Base-by-base conservation (phyloP, 2,888 invertebrate species). In the Sipha maydis region DNA sequence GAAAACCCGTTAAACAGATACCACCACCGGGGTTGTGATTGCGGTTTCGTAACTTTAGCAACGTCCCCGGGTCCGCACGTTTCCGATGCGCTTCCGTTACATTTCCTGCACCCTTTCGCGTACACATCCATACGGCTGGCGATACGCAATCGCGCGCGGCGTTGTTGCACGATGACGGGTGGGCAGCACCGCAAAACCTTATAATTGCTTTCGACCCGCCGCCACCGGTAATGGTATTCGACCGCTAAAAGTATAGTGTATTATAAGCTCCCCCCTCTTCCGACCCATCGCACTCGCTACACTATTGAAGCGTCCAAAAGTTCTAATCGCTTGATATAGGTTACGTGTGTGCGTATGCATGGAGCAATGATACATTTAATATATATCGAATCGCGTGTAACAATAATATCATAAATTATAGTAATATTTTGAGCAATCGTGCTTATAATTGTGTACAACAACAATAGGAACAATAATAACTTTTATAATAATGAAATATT, bases 31-130 rank as follows among this genome's bases (percentile, higher is more conserved):
- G 31, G 25, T 71, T 38, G 75, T 76, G 41, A 67, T 76, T 41
- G 76, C 67, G 76, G 84, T 76, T 61, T 61, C 84, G 84, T 76
- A 76, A 76, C 84, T 84, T 61, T 76, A 31, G 76, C 61, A 21
- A 84, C 21, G 38, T 38, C 61, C 76, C 75, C 14, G 25, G 21
- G 31, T 34, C 9, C 71, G 80, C 28, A 17, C 41, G 69, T 82
- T 73, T 54, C 73, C 54, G 56, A 83, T 28, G 61, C 76, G 61
- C 34, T 67, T 84, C 61, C 76, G 61, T 76, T 67, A 31, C 9
- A 28, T 17, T 80, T 38, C 25, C 61, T 21, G 25, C 61, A 25
- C 61, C 61, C 61, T 25, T 25, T 25, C 61, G 7, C 25, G 8
- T n/a, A 25, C 67, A 11, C n/a, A 9, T 9, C 11, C 14, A 48